These are phyloP conservation scores for Protomyctophum bolini DNA, from an alignment of 2,113 vertebrate genomes.

Conservation along the genomic window DNA sequence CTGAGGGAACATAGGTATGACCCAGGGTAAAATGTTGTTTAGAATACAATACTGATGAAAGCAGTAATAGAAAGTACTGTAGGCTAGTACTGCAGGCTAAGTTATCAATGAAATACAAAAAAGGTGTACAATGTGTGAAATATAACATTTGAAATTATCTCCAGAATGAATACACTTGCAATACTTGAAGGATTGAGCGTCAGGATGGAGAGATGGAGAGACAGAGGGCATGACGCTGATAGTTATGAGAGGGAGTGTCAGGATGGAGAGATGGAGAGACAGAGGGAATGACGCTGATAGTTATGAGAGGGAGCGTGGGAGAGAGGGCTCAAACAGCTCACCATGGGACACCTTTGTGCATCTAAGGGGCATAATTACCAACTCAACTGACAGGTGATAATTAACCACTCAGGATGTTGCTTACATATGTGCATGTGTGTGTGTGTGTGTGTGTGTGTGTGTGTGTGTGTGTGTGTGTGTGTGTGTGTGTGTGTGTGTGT, in stretches of 20 bases:
- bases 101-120: too few relatives aligned
- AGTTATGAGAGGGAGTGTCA: slow-evolving; percentile 11
- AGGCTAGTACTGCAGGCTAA: too few relatives aligned
- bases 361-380: slow-evolving; percentile 68
- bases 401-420: slow-evolving; percentile 56
- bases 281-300: slow-evolving; percentile 21
- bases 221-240: slow-evolving; percentile 23
- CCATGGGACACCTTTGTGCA: slow-evolving; percentile 42
- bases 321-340: slow-evolving; percentile 9
- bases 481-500: slow-evolving; percentile 3
- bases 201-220: neutral
- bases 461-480: neutral
- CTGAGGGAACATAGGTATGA: too few relatives aligned
- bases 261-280: neutral
- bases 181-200: too few relatives aligned
- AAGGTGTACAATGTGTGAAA: too few relatives aligned
- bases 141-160: too few relatives aligned
- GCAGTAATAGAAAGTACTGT: too few relatives aligned
- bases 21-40: too few relatives aligned
- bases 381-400: slow-evolving; percentile 69
- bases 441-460: neutral
- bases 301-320: slow-evolving; percentile 21
- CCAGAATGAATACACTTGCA: too few relatives aligned
- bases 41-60: too few relatives aligned
- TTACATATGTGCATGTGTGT: slow-evolving; percentile 9